These are phyloP conservation scores for Progne subis DNA, from an alignment of 2,113 vertebrate species.

Conservation along the genomic window DNA sequence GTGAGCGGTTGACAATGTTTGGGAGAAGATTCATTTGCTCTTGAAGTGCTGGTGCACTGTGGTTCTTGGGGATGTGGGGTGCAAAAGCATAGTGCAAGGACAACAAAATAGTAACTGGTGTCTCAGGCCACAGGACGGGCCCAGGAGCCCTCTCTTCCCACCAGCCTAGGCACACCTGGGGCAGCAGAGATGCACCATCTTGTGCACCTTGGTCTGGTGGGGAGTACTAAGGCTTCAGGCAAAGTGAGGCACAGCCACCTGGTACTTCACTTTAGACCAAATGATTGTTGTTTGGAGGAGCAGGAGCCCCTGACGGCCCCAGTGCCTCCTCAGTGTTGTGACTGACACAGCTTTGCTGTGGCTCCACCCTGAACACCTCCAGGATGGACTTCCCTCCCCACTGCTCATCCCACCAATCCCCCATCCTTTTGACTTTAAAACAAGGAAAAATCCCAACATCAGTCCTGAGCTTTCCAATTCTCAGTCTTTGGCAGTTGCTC, in stretches of 20 bases:
- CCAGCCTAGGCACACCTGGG: neutral
- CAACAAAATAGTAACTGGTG: neutral
- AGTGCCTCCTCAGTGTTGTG: neutral
- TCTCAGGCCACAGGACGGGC: neutral
- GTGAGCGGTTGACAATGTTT: rapidly evolving
- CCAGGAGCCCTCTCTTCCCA: neutral
- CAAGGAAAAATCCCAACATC: neutral
- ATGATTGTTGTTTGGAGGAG: neutral
- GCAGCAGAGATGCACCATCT: neutral
- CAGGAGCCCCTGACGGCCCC: neutral
- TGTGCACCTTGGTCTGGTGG: too few relatives aligned
- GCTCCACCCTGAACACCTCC: neutral
- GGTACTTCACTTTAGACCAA: neutral
- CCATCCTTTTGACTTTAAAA: neutral
- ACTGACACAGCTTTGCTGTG: neutral
- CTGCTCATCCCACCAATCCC: neutral
- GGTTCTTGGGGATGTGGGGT: neutral
- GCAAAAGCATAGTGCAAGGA: neutral
- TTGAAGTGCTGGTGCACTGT: neutral
- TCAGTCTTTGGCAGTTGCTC: neutral
- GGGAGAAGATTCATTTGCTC: neutral
- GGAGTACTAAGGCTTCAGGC: neutral
- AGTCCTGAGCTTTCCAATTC: too few relatives aligned
- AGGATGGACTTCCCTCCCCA: too few relatives aligned
- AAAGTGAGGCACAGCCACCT: neutral